Evolutionary conservation across 2,888 invertebrate genomes (phyloP).

Genomic region (Teleogryllus oceanicus): DNA sequence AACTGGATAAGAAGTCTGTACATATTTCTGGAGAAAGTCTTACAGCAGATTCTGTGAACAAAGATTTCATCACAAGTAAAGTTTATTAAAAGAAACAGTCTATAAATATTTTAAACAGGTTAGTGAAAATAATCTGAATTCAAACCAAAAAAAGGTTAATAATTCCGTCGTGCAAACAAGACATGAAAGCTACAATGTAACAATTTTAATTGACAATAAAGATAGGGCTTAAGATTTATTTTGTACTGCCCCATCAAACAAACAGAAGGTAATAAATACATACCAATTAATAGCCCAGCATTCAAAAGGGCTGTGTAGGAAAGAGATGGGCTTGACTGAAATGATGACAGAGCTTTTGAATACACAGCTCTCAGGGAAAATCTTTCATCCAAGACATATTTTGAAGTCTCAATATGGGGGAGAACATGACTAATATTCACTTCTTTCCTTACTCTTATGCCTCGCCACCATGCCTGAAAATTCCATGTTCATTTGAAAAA

Average conservation of each 20-base stretch:
- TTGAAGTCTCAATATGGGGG: constrained; percentile 36
- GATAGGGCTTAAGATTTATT: too few species aligned
- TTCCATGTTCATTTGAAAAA: too few species aligned
- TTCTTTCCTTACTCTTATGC: constrained; percentile 43
- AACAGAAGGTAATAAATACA: background rate
- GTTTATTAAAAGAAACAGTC: background rate
- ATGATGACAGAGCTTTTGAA: constrained; percentile 2
- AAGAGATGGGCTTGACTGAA: background rate
- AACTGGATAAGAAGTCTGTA: constrained; percentile 1
- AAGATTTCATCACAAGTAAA: background rate
- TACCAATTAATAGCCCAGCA: background rate
- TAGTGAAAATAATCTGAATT: too few species aligned
- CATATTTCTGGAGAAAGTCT: constrained; percentile 43
- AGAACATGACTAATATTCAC: background rate
- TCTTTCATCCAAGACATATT: constrained; percentile 39
- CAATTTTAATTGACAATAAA: too few species aligned
- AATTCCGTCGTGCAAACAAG: too few species aligned
- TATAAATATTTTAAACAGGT: background rate
- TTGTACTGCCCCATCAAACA: too few species aligned
- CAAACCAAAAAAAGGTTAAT: too few species aligned
- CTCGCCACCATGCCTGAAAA: constrained; percentile 48
- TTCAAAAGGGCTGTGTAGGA: background rate
- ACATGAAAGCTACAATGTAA: too few species aligned
- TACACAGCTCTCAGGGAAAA: constrained; percentile 43
- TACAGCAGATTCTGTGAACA: constrained; percentile 48